A percentile compares a stretch with the other conserved stretches of the same genome.
Evolutionary conservation across 2,888 invertebrate genomes (phyloP).

Genomic region (Allygus modestus): DNA sequence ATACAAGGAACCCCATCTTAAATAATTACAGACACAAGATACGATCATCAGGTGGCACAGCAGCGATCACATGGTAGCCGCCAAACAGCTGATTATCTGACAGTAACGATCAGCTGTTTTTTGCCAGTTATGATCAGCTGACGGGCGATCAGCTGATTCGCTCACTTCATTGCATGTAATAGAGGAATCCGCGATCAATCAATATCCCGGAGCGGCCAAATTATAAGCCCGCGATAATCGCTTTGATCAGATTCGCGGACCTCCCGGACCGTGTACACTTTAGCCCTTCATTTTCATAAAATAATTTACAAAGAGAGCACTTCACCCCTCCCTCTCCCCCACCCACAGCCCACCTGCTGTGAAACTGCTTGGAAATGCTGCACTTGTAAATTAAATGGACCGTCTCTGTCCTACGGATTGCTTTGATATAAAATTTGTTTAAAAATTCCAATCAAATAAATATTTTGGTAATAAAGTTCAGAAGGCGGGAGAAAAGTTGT

Average conservation of each 20-base stretch:
- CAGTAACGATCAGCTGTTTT: slow-evolving; percentile 14
- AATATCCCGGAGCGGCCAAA: slow-evolving; percentile 41
- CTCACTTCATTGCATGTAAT: slow-evolving; percentile 34
- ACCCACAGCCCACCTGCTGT: slow-evolving; percentile 1
- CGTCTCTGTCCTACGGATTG: background rate
- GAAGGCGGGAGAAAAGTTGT: too few species aligned
- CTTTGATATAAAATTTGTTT: background rate
- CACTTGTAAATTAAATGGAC: slow-evolving; percentile 25
- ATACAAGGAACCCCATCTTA: too few species aligned
- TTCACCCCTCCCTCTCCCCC: background rate
- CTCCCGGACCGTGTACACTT: slow-evolving; percentile 42
- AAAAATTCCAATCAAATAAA: too few species aligned
- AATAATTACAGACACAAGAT: background rate
- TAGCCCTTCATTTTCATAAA: slow-evolving; percentile 54
- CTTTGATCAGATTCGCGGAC: slow-evolving; percentile 53
- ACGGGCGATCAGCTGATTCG: slow-evolving; percentile 1
- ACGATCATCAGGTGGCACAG: background rate
- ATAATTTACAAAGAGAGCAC: slow-evolving; percentile 50
- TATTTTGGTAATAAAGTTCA: too few species aligned
- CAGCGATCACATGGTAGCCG: slow-evolving; percentile 5
- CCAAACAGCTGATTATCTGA: background rate
- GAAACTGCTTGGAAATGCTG: background rate
- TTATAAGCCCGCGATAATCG: slow-evolving; percentile 49
- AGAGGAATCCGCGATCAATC: slow-evolving; percentile 48
- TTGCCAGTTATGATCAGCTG: slow-evolving; percentile 7